Percentiles rank a stretch among this genome's conserved stretches.
These are phyloP conservation scores for Bombylius major DNA, from an alignment of 2,888 invertebrate species.

Conservation along the genomic window DNA sequence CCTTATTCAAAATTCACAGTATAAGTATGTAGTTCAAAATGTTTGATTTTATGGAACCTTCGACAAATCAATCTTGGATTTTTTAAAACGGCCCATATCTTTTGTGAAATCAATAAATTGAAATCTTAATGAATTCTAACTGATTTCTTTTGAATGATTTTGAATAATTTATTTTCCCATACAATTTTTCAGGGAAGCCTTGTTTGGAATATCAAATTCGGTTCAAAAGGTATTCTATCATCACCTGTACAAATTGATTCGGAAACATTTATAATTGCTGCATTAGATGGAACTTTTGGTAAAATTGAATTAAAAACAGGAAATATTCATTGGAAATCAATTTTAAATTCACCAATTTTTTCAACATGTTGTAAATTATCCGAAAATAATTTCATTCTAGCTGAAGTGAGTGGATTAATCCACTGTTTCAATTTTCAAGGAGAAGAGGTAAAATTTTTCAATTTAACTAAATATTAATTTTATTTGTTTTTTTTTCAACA, in stretches of 20 bases:
- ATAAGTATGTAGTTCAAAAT: too few relatives aligned
- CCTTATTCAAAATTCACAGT: too few relatives aligned
- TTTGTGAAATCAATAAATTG: too few relatives aligned
- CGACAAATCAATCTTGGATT: too few relatives aligned
- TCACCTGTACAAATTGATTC: constrained; percentile 32
- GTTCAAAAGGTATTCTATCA: constrained; percentile 40
- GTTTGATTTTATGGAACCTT: too few relatives aligned
- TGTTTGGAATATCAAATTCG: constrained; percentile 30
- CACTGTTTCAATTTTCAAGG: constrained; percentile 43
- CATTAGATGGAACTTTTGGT: constrained; percentile 41
- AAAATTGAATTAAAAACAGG: too few relatives aligned
- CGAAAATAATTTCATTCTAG: constrained; percentile 21
- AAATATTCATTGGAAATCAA: constrained; percentile 39
- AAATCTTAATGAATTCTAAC: too few relatives aligned
- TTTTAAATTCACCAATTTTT: constrained; percentile 45
- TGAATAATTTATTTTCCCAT: too few relatives aligned
- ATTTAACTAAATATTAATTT: background rate
- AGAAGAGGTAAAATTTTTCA: constrained; percentile 37
- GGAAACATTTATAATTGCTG: constrained; percentile 35
- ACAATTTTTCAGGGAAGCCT: background rate
- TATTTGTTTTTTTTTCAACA: background rate
- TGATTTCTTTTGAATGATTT: too few relatives aligned
- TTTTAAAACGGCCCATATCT: too few relatives aligned
- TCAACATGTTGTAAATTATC: constrained; percentile 38
- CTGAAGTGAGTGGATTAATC: constrained; percentile 39